Base-by-base conservation (phyloP, 92 coral and sea anemone genomes). In the Zoanthus sociatus region DNA sequence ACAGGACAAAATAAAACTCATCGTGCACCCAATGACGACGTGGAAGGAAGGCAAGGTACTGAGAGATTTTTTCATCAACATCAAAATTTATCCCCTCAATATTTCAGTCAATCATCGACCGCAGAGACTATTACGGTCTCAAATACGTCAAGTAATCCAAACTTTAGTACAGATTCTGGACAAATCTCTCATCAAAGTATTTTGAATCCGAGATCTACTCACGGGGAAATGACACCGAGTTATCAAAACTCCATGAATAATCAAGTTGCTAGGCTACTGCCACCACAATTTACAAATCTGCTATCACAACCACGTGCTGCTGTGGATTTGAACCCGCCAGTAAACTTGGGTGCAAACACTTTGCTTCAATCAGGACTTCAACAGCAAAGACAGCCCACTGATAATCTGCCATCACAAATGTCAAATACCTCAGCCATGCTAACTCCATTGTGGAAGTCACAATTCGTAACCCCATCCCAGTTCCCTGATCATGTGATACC, bases 231-330 rank as follows among this genome's bases (percentile, higher is more conserved):
- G 12, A 7, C 68, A 46, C 55, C 33, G 33, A 42, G 6, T 20
- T 9, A 60, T 44, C 15, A 42, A 10, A 54, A 79, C 42, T 10
- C 15, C 0, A 37, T 48, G 31, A 79, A 20, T 56, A 79, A 45
- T 0, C 85, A 81, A 26, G 51, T 45, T 66, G 85, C 60, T 9
- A 46, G 85, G 71, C 16, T 81, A 10, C 63, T 20, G 2, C 45
- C 63, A 9, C 85, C 85, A 3, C 37, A 17, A 17, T 63, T 16
- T 37, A 37, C 42, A 37, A 37, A 37, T 37, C 42, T 37, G 42
- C 42, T 37, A 37, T 37, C 42, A 37, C 42, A 37, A 37, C 42
- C 42, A 37, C 42, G 42, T 14, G 31, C 71, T 30, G 16, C 37
- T 63, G 30, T 56, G 7, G 3, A 7, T 18, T 8, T 14, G 37